Base-by-base conservation (phyloP, 2,888 invertebrate genomes). In the Balanococcus diminutus region DNA sequence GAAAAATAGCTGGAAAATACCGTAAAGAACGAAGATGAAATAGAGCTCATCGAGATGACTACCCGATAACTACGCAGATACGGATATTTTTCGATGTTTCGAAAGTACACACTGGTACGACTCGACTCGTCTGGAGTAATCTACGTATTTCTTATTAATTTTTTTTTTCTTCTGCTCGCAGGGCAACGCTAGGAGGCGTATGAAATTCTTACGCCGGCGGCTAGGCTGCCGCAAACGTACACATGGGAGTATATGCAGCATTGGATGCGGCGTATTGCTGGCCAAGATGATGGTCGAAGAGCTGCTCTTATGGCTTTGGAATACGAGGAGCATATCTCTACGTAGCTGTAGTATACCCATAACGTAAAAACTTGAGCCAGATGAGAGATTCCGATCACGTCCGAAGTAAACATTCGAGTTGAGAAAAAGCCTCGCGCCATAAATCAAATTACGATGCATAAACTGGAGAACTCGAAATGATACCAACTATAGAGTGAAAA, bases 361-460 rank as follows among this genome's bases (percentile, higher is more conserved):
- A 82, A 56, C 56, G 32, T 51, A 82, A 84, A 84, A 84, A 84
- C 84, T 28, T 67, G n/a, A 84, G 39, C 32, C 31, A 72, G 56
- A 61, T 56, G 83, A 56, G 83, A 56, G 61, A 84, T 84, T 61
- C 84, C 61, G 84, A 84, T 84, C 84, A 84, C 84, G 84, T 84
- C 72, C 84, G 28, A 22, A 84, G 84, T 84, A 84, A 84, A 84
- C 84, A 83, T 83, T 83, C 31, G 36, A 84, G 61, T 84, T 39
- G n/a, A 67, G 84, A 84, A 84, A 84, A 83, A 67, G 84, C 84
- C 67, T 22, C 84, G 84, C 67, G 84, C 84, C 67, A 84, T 84
- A 84, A 84, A 84, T 84, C 84, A 84, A 84, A 84, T 84, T 84
- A 84, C 28, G 67, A 84, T 67, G 84, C 84, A 67, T 84, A 67